Conservation (phyloP, 2,113 vertebrate genomes). For the Irena cyanogastra region DNA sequence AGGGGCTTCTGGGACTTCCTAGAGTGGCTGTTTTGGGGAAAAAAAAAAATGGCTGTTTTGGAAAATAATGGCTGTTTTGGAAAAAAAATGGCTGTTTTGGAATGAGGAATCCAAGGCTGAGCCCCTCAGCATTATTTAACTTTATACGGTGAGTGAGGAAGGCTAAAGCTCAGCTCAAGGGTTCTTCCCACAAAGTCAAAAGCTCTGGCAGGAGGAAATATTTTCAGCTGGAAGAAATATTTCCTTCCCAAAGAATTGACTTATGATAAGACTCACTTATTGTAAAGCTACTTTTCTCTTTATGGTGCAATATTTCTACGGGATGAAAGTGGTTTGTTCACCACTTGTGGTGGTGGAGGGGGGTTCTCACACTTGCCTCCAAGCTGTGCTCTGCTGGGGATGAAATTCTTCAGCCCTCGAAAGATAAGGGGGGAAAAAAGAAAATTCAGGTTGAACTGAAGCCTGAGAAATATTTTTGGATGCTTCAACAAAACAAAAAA, state of each 20-base stretch:
- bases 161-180: neutral
- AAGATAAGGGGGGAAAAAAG: rapidly evolving
- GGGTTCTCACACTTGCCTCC: neutral
- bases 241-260: neutral
- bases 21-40: neutral
- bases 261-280: neutral
- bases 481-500: neutral
- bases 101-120: neutral
- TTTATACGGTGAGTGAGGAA: neutral
- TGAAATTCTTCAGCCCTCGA: neutral
- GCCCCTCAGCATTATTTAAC: neutral
- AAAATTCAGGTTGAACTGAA: neutral
- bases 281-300: neutral
- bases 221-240: neutral
- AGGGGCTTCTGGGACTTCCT: rapidly evolving
- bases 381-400: neutral
- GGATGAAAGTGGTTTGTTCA: neutral
- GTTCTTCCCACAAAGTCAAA: neutral
- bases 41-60: neutral
- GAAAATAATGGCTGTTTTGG: neutral
- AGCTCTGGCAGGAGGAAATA: neutral
- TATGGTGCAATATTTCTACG: neutral
- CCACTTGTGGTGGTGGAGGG: neutral
- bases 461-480: neutral
- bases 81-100: neutral